Conservation (phyloP, 2,797 vertebrate species). For the Cryptoprocta ferox region DNA sequence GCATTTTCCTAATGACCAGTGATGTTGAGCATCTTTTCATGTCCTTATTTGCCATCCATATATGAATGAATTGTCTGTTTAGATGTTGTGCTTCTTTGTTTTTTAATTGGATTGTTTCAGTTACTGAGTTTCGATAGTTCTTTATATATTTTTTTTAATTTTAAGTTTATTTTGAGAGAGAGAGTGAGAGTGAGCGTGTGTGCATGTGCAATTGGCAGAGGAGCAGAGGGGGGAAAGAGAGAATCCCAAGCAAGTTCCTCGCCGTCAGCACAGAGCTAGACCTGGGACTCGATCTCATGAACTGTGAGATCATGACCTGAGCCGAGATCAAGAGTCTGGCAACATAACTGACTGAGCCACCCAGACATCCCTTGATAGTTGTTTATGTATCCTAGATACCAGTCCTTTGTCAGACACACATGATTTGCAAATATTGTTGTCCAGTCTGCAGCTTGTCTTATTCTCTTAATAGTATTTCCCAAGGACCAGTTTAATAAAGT, state of each 20-base stretch:
- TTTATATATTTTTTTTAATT: background rate
- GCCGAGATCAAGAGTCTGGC: too few species aligned
- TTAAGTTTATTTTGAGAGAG: too few species aligned
- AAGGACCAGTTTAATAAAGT: background rate
- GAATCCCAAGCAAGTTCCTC: too few species aligned
- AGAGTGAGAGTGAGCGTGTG: too few species aligned
- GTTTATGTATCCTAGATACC: background rate
- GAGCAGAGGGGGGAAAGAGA: too few species aligned
- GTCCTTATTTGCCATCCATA: background rate
- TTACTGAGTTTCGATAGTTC: background rate
- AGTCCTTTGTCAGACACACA: background rate
- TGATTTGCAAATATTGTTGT: background rate
- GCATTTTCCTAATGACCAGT: background rate
- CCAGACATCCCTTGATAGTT: background rate
- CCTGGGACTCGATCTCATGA: too few species aligned
- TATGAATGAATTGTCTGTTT: constrained; percentile 7
- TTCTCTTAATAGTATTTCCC: background rate
- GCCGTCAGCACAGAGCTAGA: too few species aligned
- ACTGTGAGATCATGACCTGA: too few species aligned
- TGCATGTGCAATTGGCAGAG: too few species aligned
- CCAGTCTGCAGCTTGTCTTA: background rate
- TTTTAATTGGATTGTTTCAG: background rate
- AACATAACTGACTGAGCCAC: too few species aligned
- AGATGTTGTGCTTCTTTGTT: background rate
- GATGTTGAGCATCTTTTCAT: background rate